A percentile compares a stretch with the other conserved stretches of the same genome.
Evolutionary conservation across 2,113 vertebrate genomes (phyloP).

Genomic region (Calypte anna): DNA sequence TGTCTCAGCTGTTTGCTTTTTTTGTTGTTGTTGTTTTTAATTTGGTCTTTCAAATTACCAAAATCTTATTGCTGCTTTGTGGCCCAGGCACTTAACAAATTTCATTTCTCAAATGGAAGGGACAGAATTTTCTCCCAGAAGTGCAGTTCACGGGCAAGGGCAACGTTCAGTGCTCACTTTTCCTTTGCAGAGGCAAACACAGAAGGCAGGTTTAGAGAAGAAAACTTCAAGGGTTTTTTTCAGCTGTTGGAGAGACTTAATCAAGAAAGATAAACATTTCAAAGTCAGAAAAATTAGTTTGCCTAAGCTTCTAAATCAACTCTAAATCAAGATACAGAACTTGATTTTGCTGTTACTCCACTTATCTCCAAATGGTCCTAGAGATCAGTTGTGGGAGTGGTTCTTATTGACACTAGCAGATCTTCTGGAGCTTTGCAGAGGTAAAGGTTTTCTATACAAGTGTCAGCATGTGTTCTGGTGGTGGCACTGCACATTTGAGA

Average conservation of each 20-base stretch:
- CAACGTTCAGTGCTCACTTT: neutral
- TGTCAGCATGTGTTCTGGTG: neutral
- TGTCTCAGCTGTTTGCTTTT: slow-evolving; percentile 68
- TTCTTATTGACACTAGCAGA: neutral
- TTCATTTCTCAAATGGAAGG: slow-evolving; percentile 64
- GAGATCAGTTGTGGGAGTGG: neutral
- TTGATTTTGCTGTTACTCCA: neutral
- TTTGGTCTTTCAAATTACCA: slow-evolving; percentile 67
- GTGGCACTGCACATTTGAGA: rapidly evolving
- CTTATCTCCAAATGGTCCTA: neutral
- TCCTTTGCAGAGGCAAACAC: neutral
- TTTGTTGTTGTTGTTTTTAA: slow-evolving; percentile 39
- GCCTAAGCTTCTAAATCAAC: slow-evolving; percentile 3
- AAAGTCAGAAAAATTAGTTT: neutral
- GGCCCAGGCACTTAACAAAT: slow-evolving; percentile 62
- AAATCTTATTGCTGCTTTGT: slow-evolving; percentile 65
- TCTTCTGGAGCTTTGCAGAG: neutral
- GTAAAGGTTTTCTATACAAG: neutral
- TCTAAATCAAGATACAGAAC: slow-evolving; percentile 2
- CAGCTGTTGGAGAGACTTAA: neutral
- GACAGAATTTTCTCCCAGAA: neutral
- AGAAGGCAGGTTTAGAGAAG: neutral
- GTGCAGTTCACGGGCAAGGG: slow-evolving; percentile 2
- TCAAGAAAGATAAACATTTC: slow-evolving; percentile 1
- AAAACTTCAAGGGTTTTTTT: neutral